Base-by-base conservation (phyloP, 2,888 invertebrate species). In the Steromphala cineraria region DNA sequence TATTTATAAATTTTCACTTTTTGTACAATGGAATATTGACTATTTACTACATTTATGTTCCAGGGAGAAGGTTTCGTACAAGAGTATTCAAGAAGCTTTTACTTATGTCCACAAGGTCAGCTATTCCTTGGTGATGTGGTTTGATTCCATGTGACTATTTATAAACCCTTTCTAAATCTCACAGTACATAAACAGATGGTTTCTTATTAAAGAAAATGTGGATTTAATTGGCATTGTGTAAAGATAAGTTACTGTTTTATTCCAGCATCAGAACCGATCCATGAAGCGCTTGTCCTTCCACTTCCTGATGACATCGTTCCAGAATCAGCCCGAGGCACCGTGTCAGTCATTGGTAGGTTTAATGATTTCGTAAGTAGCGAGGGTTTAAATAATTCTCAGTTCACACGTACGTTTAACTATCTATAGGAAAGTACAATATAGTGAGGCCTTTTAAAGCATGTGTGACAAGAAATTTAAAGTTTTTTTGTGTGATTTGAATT, bases 21-120 rank as follows among this genome's bases (percentile, higher is more conserved):
- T 4, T 62, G 21, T 15, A n/a, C 28, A n/a, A 19, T 8, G 2
- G 13, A 15, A 15, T 40, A 31, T 17, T 40, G 21, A 17, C 2
- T 76, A 21, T 78, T 82, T 40, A 46, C 56, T 67, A 15, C 40
- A 76, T 80, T 36, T 36, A 10, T 80, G 10, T 95, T 96, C 0
- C 95, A 96, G 88, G 95, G 96, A 0, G 97, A 97, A 93, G 97
- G 97, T 1, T 95, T 96, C 40, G 95, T 95, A 0, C 94, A 95
- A 3, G 95, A 95, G 84, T 94, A 95, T 77, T 95, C 95, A 10
- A 95, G 95, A 67, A 92, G 90, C 81, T 95, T 95, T 1, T 95
- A 96, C 81, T 93, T 97, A 1, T 96, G 96, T 90, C 95, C 95
- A 1, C 94, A 94, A 91, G 95, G 96, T 95, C 93, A 82, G 82